Evolutionary conservation across 1,140 invertebrate species (phyloP).

Genomic region (Euwallacea similis): DNA sequence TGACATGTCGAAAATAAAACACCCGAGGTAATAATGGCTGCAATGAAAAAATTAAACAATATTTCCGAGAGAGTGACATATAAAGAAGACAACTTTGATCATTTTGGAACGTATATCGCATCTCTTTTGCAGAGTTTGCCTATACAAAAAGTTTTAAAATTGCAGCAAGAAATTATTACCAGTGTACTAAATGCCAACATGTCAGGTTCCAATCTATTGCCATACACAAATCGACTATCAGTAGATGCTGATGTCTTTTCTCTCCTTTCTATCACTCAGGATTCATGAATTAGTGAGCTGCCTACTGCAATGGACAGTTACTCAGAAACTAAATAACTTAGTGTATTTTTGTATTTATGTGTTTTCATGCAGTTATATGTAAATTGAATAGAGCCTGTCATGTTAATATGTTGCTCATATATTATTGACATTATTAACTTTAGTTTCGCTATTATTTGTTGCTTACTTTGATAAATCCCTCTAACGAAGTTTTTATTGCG

Average conservation of each 20-base stretch:
- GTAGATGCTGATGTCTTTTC: neutral
- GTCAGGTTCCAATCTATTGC: neutral
- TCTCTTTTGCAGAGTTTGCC: slow-evolving; percentile 23
- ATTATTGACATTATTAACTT: neutral
- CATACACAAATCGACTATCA: neutral
- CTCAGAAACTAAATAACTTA: slow-evolving; percentile 2
- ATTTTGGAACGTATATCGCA: slow-evolving; percentile 32
- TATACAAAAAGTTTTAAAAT: neutral
- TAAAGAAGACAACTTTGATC: slow-evolving; percentile 23
- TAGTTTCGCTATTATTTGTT: neutral
- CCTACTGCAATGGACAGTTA: slow-evolving; percentile 2
- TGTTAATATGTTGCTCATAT: neutral
- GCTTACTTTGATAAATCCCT: neutral
- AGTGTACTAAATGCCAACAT: slow-evolving; percentile 8
- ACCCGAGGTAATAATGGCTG: slow-evolving; percentile 10
- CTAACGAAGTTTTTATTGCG: neutral
- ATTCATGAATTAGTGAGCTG: slow-evolving; percentile 7
- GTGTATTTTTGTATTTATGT: neutral
- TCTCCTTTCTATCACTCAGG: neutral
- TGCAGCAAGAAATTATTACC: slow-evolving; percentile 4
- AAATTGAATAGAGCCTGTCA: neutral
- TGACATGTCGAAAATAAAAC: slow-evolving; percentile 3
- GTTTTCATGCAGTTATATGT: neutral
- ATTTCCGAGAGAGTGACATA: slow-evolving; percentile 29
- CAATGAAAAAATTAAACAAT: slow-evolving; percentile 28